phyloP scores from a whole-genome alignment of 1,140 invertebrate species.

The Stenopsyche tienmushanensis region DNA sequence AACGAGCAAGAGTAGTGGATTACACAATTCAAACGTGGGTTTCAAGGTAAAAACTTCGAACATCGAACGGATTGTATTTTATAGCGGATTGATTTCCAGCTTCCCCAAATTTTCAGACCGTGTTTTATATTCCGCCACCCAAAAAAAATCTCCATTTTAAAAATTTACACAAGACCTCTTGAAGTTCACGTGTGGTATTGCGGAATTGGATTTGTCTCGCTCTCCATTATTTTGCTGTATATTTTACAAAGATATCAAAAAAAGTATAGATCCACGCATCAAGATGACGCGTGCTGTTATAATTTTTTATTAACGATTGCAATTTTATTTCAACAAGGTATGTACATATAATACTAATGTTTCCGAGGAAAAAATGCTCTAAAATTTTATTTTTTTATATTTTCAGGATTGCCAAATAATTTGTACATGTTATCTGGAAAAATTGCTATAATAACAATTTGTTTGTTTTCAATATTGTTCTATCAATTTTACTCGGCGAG shows the following conservation, averaged over 20 bases:
- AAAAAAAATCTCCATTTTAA: constrained; percentile 58
- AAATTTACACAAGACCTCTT: constrained; percentile 62
- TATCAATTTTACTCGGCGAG: constrained; percentile 75
- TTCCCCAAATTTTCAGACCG: constrained; percentile 54
- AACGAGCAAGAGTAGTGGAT: constrained; percentile 60
- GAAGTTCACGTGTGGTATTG: constrained; percentile 58
- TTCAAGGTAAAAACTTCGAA: constrained; percentile 57
- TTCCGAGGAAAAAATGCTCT: neutral
- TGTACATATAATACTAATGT: neutral
- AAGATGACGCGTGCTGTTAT: constrained; percentile 12
- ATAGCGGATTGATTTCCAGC: neutral
- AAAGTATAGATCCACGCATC: neutral
- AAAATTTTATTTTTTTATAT: constrained; percentile 14
- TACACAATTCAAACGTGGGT: constrained; percentile 62
- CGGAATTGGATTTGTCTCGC: constrained; percentile 43
- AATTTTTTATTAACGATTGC: constrained; percentile 48
- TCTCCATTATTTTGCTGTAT: neutral
- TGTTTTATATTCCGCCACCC: constrained; percentile 67
- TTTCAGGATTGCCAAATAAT: constrained; percentile 53
- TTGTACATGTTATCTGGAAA: constrained; percentile 58
- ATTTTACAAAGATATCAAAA: constrained; percentile 25
- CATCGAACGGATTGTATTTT: too few relatives aligned
- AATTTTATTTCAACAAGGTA: constrained; percentile 58
- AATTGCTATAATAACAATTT: constrained; percentile 61
- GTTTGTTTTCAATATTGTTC: constrained; percentile 63